phyloP scores from a whole-genome alignment of 2,888 invertebrate genomes.

The Chorisops tibialis region DNA sequence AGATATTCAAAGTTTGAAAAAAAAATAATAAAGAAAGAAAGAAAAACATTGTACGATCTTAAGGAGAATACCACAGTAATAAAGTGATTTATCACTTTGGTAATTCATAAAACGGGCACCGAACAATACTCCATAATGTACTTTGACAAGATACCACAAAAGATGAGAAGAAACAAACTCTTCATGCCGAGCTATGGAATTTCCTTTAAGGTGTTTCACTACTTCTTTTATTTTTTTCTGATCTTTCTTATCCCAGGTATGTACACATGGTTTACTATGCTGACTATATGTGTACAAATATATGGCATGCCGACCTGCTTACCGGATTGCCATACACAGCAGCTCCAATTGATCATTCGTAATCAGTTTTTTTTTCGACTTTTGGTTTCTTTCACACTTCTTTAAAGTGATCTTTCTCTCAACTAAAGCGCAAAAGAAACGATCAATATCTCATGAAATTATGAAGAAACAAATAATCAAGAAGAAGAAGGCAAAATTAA shows the following conservation, averaged over 20 bases:
- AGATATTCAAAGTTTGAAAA: too few relatives aligned
- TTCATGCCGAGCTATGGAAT: conserved; percentile 13
- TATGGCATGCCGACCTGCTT: neutral
- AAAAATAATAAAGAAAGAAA: too few relatives aligned
- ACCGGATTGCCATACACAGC: conserved; percentile 12
- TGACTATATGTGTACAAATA: neutral
- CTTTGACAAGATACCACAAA: conserved; percentile 40
- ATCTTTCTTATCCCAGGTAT: neutral
- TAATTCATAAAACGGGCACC: conserved; percentile 38
- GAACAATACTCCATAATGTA: conserved; percentile 40
- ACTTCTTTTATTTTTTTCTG: too few relatives aligned
- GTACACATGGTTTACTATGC: neutral
- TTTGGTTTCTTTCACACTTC: conserved; percentile 9
- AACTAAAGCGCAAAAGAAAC: too few relatives aligned
- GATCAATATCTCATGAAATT: too few relatives aligned
- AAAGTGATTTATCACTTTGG: conserved; percentile 40
- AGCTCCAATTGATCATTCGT: conserved; percentile 21
- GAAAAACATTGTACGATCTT: too few relatives aligned
- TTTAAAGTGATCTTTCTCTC: too few relatives aligned
- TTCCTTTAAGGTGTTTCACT: neutral
- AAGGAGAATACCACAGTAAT: conserved; percentile 30
- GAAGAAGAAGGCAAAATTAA: conserved; percentile 16
- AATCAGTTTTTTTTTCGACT: neutral
- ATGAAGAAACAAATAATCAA: neutral
- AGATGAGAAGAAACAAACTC: conserved; percentile 37